Evolutionary conservation across 35 echinoderm and acorn worm species (phyloP).

Genomic region (Heliocidaris erythrogramma): DNA sequence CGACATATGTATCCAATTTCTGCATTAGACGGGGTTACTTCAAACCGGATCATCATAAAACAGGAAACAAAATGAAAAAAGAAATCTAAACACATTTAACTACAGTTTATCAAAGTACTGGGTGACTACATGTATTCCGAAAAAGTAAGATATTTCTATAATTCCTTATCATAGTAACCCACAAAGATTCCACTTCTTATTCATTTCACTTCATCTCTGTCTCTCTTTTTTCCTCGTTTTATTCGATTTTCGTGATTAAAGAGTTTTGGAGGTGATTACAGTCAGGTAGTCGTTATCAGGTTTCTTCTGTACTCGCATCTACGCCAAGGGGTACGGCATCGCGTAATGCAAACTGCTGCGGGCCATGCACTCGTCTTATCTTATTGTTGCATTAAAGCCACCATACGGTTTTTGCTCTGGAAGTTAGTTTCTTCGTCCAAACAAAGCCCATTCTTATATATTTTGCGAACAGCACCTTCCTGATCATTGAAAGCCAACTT

Average conservation of each 20-base stretch:
- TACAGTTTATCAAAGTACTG: not conserved
- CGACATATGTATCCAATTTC: not conserved
- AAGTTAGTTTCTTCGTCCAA: not conserved
- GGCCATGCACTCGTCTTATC: not conserved
- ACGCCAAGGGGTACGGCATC: not conserved
- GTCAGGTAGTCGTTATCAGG: not conserved
- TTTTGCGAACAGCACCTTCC: not conserved
- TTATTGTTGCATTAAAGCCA: constrained; percentile 37
- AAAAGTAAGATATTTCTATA: not conserved
- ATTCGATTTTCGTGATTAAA: constrained; percentile 39
- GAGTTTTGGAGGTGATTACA: constrained; percentile 31
- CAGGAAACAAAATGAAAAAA: not conserved
- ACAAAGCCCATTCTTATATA: not conserved
- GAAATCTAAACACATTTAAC: not conserved
- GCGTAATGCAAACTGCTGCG: constrained; percentile 35
- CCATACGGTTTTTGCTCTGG: not conserved
- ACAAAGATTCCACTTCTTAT: not conserved
- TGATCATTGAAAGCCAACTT: no score
- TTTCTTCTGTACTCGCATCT: not conserved
- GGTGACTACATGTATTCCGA: not conserved
- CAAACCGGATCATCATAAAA: not conserved
- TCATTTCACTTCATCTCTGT: constrained; percentile 3
- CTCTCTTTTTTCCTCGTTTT: not conserved
- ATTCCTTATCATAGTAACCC: not conserved
- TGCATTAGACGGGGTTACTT: not conserved